Evolutionary conservation across 2,888 invertebrate genomes (phyloP), one percentile per base, ranked within the genome.

Genomic region (Parnassius orleans): DNA sequence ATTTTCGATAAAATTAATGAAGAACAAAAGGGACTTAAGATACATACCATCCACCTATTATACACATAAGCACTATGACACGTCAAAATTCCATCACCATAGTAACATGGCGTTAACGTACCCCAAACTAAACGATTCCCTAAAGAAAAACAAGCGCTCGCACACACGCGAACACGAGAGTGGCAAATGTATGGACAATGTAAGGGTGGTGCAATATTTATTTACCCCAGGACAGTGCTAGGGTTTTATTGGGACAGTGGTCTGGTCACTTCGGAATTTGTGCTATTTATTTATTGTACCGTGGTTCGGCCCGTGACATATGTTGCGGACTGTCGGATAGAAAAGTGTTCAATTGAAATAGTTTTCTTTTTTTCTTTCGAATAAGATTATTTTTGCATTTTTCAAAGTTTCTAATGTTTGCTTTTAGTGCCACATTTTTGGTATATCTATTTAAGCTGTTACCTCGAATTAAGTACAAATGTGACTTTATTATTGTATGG

Each of bases 181-280:
- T 48, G 48, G 50, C 72, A 66, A 76, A 76, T 76, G 70, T 68
- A 62, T 71, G 68, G 57, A 66, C 63, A 68, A 68, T 66, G 68
- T 68, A 69, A 75, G 72, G 72, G 71, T 74, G 46, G 59, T 76
- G 79, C 81, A 85, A 85, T 86, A 87, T 86, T 86, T 86, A 86
- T 87, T 67, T 69, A 76, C 75, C 78, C 78, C 79, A 71, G 79
- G 81, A 73, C 77, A 72, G 79, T 78, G 76, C 81, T 81, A 75
- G 79, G 79, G 79, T 83, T 89, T 89, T 89, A 89, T 89, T 87
- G 87, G 89, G 81, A 81, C 80, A 76, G 76, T 76, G 79, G 74
- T 73, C 81, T 86, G 89, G 90, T 88, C 90, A 90, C 87, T 90
- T 90, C 86, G 90, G 90, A 89, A 90, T 90, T 86, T 80, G 86